These are phyloP conservation scores for Drosophila tani DNA, from an alignment of 1,140 invertebrate genomes.

Conservation along the genomic window DNA sequence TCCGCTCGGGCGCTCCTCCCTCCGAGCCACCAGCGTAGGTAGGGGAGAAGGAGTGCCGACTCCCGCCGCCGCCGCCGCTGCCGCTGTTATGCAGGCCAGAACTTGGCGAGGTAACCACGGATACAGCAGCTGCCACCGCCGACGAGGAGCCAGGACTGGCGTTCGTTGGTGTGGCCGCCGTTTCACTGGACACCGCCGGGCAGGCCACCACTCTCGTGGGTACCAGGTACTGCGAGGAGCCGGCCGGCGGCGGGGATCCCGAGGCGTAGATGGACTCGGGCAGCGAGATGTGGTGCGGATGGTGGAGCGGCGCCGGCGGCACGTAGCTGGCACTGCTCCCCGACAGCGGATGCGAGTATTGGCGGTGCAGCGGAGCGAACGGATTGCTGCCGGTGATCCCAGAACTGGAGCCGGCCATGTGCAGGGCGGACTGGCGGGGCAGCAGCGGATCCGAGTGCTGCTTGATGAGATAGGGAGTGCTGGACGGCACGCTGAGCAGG, in stretches of 20 bases:
- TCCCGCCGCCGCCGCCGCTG: constrained; percentile 12
- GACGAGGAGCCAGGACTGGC: constrained; percentile 44
- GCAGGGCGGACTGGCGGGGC: constrained; percentile 86
- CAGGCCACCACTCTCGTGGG: constrained; percentile 68
- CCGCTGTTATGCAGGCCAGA: constrained; percentile 44
- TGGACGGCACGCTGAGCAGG: constrained; percentile 87
- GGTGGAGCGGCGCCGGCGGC: constrained; percentile 65
- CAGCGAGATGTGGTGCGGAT: constrained; percentile 81
- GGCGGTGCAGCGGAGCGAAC: constrained; percentile 85
- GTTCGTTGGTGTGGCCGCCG: constrained; percentile 67
- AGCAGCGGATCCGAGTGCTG: constrained; percentile 89
- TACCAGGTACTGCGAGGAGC: constrained; percentile 80
- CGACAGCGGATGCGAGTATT: constrained; percentile 85
- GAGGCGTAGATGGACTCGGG: constrained; percentile 82
- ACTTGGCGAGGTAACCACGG: constrained; percentile 71
- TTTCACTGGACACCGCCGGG: constrained; percentile 61
- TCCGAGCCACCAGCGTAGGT: constrained; percentile 64
- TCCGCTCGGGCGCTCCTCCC: constrained; percentile 55
- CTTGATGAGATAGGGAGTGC: constrained; percentile 86
- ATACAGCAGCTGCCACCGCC: constrained; percentile 45
- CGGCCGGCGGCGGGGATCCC: constrained; percentile 78
- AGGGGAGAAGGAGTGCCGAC: constrained; percentile 63
- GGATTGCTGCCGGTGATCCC: constrained; percentile 73
- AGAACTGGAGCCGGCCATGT: constrained; percentile 78
- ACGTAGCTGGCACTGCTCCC: constrained; percentile 64